Base-by-base conservation (phyloP, 2,797 vertebrate species). In the Enteromius trimaculatus region DNA sequence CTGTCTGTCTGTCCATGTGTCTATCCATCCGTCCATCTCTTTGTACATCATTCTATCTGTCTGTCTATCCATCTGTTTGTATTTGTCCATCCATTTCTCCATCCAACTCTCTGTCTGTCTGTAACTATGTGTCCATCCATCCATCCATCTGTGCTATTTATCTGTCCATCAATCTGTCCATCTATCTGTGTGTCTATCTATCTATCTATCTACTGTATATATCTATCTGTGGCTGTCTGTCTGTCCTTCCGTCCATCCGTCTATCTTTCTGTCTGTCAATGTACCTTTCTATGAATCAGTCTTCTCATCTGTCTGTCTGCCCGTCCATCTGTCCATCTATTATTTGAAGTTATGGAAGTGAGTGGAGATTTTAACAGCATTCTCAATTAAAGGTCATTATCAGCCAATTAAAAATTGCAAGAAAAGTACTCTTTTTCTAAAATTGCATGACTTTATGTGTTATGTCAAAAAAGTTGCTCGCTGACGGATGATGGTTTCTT, bases 1-100 rank as follows among this genome's bases (percentile, higher is more conserved):
- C 5, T 8, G 0, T 31, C 2, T 8, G 1, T 64, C 6, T 37
- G 0, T 21, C 8, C 4, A 0, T 31, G 26, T 9, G 0, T 34
- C 9, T 10, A 2, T 16, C 13, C 6, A 0, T 62, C 58, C 1
- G 0, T 60, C 11, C 6, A 1, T 62, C 58, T 13, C 1, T 26
- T 3, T 6, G 1, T 60, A 10, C 13, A 0, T 6, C 58, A 2
- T 0, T 60, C 23, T 5, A 0, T 26, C 58, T 11, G 1, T 60
- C 3, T 4, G 0, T 26, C 23, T 6, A 1, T 60, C 1, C 5
- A 1, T 23, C 55, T 23, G 0, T 58, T 0, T 37, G 4, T 34
- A 34, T 34, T 34, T 34, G 31, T 60, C 55, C 2, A 0, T 58
- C 21, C 4, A 0, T 55, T 8, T 55, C 3, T 58, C 8, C 1